These are phyloP conservation scores for Meliscaeva auricollis DNA, from an alignment of 2,888 invertebrate species.

Conservation along the genomic window DNA sequence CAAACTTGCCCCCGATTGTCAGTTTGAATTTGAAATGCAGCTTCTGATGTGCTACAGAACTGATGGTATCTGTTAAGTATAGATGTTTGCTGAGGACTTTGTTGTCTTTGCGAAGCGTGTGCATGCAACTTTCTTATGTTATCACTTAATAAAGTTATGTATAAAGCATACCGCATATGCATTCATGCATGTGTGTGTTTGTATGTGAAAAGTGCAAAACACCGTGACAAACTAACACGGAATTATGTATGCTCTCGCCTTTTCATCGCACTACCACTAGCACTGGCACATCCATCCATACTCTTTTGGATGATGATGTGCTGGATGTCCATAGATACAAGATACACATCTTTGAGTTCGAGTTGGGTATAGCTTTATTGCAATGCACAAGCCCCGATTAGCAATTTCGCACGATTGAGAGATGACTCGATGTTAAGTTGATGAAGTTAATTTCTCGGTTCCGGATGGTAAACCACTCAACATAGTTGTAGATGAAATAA, in stretches of 20 bases:
- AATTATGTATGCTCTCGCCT: slow-evolving; percentile 31
- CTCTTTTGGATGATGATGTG: slow-evolving; percentile 16
- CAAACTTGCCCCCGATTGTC: slow-evolving; percentile 62
- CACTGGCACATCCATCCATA: slow-evolving; percentile 11
- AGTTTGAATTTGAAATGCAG: slow-evolving; percentile 55
- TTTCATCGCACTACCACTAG: slow-evolving; percentile 20
- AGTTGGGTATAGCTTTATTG: not conserved
- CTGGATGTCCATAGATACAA: slow-evolving; percentile 17
- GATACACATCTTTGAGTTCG: slow-evolving; percentile 30
- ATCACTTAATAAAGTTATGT: slow-evolving; percentile 72
- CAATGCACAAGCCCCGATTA: slow-evolving; percentile 51
- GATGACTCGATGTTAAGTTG: slow-evolving; percentile 59
- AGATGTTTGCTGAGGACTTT: slow-evolving; percentile 37
- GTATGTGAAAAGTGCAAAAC: slow-evolving; percentile 58
- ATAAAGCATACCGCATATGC: slow-evolving; percentile 16
- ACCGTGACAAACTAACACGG: slow-evolving; percentile 67
- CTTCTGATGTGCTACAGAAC: slow-evolving; percentile 41
- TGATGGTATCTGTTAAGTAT: no score
- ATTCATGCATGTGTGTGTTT: slow-evolving; percentile 6
- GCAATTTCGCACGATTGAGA: slow-evolving; percentile 67
- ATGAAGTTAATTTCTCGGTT: slow-evolving; percentile 66
- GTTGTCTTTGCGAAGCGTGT: slow-evolving; percentile 46
- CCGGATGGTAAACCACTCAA: slow-evolving; percentile 64
- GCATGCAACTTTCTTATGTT: slow-evolving; percentile 68
- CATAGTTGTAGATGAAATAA: slow-evolving; percentile 53